These are phyloP conservation scores for Meloidogyne hapla DNA, from an alignment of 1,140 invertebrate genomes.

Conservation along the genomic window DNA sequence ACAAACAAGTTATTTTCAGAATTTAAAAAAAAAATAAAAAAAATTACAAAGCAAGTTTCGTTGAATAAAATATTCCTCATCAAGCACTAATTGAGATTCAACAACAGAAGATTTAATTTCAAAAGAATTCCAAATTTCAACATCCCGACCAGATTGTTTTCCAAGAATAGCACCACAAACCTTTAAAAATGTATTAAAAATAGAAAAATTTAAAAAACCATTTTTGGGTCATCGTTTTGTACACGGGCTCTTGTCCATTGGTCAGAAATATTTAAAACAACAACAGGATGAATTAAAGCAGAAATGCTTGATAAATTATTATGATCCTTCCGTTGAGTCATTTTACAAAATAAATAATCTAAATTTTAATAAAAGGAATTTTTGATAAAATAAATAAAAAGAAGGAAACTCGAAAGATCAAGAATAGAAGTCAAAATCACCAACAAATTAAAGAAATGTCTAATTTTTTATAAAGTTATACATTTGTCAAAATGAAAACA, in stretches of 20 bases:
- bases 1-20: no score
- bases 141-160: slow-evolving; percentile 38
- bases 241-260: slow-evolving; percentile 45
- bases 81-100: slow-evolving; percentile 27
- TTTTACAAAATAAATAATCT: neutral
- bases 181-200: slow-evolving; percentile 25
- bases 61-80: slow-evolving; percentile 49
- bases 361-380: neutral
- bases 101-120: slow-evolving; percentile 24
- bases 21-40: neutral
- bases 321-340: neutral
- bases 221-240: slow-evolving; percentile 38
- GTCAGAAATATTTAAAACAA: slow-evolving; percentile 41
- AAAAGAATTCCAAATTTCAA: slow-evolving; percentile 49
- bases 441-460: no score
- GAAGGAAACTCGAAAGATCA: no score
- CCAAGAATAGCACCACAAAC: slow-evolving; percentile 45
- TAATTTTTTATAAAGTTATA: no score
- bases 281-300: slow-evolving; percentile 42
- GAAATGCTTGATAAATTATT: neutral
- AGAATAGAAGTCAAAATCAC: no score
- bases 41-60: slow-evolving; percentile 38
- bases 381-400: no score
- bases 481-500: no score
- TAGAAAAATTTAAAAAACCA: slow-evolving; percentile 25